phyloP scores from a whole-genome alignment of 2,888 invertebrate genomes.

The Hypolimnas misippus region DNA sequence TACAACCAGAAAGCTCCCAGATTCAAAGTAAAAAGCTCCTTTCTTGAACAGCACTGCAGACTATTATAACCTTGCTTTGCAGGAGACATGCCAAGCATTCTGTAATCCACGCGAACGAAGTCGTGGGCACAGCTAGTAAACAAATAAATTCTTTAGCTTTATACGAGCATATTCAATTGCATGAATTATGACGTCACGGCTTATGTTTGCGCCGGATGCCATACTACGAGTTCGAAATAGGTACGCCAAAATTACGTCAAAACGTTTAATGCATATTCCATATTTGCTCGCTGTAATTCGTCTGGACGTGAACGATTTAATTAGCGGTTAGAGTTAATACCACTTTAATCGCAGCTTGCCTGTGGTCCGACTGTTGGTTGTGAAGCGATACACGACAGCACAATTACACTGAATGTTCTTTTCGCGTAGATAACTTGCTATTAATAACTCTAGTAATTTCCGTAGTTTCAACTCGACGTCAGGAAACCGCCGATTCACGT shows the following conservation, averaged over 20 bases:
- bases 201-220: not conserved
- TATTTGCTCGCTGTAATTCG: slow-evolving; percentile 26
- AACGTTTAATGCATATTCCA: slow-evolving; percentile 12
- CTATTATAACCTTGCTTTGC: too few relatives aligned
- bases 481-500: slow-evolving; percentile 51
- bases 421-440: slow-evolving; percentile 17
- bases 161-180: too few relatives aligned
- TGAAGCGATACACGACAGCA: slow-evolving; percentile 28
- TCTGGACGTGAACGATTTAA: slow-evolving; percentile 35
- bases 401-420: slow-evolving; percentile 24
- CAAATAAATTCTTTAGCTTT: too few relatives aligned
- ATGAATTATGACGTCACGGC: too few relatives aligned
- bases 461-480: slow-evolving; percentile 37
- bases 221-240: not conserved
- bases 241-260: slow-evolving; percentile 9
- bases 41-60: too few relatives aligned
- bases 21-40: too few relatives aligned
- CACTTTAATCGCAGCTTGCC: slow-evolving; percentile 33
- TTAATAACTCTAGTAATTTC: slow-evolving; percentile 18
- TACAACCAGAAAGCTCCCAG: too few relatives aligned
- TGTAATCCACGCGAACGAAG: too few relatives aligned
- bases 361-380: slow-evolving; percentile 17
- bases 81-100: too few relatives aligned
- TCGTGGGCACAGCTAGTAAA: too few relatives aligned
- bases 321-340: slow-evolving; percentile 42